Evolutionary conservation across 2,888 invertebrate genomes (phyloP), one percentile per base, ranked within the genome.

Genomic region (Loripinus fragilis): DNA sequence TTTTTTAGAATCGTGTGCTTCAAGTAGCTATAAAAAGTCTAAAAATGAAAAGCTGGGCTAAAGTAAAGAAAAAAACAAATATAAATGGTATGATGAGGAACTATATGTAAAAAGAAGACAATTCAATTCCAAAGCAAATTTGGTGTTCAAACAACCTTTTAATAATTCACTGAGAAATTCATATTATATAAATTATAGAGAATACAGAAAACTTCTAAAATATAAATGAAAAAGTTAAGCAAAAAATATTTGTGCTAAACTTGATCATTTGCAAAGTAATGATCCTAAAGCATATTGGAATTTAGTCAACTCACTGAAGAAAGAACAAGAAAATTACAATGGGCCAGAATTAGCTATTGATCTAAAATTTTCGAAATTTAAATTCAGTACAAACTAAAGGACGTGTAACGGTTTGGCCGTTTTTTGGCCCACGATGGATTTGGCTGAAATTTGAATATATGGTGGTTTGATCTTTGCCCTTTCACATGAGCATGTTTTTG

Each of bases 101-200:
- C n/a, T n/a, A n/a, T n/a, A n/a, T 23, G n/a, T n/a, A n/a, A n/a
- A n/a, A n/a, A n/a, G n/a, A n/a, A n/a, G n/a, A n/a, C n/a, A n/a
- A n/a, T n/a, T 55, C 3, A 55, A 55, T 55, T 28, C 55, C 23
- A 55, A 55, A 28, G 55, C 55, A 55, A 55, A 55, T 55, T 25
- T 55, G 28, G 28, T 55, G 55, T 55, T 55, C 30, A 60, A 60
- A 33, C 60, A 60, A 60, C 60, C 60, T 33, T 60, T 60, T 60
- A 20, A 60, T 33, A 20, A 33, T 33, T 60, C 60, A 60, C 33
- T 60, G 3, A 60, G 33, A 33, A 33, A 60, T 33, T 60, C 60
- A 5, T 60, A 60, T 33, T 60, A 33, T 17, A 60, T 33, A 60
- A 30, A 60, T 33, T 60, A 60, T 60, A 60, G 60, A 23, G 60